Evolutionary conservation across 2,113 vertebrate species (phyloP).

Genomic region (Semnornis frantzii): DNA sequence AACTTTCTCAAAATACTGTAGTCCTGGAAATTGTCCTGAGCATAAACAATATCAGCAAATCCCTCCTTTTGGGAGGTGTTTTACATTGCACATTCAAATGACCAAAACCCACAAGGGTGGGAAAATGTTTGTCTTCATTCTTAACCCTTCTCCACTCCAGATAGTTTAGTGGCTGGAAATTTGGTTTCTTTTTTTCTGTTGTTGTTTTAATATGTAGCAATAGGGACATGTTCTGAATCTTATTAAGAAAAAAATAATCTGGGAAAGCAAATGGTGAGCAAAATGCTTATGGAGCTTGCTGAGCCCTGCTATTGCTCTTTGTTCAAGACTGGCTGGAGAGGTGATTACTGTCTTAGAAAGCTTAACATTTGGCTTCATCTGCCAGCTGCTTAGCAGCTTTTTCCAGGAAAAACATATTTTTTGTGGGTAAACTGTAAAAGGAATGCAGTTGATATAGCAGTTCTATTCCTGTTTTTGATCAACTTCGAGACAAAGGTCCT

Average conservation of each 20-base stretch:
- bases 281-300: not conserved
- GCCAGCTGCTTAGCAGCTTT: not conserved
- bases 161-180: not conserved
- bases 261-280: not conserved
- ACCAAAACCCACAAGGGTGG: not conserved
- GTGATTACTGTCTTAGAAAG: not conserved
- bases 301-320: not conserved
- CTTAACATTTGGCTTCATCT: not conserved
- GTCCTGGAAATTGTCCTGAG: not conserved
- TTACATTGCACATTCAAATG: not conserved
- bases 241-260: not conserved
- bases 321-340: not conserved
- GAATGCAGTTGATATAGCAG: not conserved
- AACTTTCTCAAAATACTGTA: not conserved
- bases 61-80: not conserved
- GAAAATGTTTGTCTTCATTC: not conserved
- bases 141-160: not conserved
- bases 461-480: not conserved
- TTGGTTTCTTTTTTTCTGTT: not conserved
- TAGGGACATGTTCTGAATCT: not conserved
- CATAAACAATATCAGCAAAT: not conserved
- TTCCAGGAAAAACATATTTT: constrained; percentile 15
- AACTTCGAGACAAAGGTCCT: not conserved
- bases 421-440: not conserved
- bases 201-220: not conserved